Conservation (phyloP, 1,140 invertebrate species). For the Maniola jurtina region DNA sequence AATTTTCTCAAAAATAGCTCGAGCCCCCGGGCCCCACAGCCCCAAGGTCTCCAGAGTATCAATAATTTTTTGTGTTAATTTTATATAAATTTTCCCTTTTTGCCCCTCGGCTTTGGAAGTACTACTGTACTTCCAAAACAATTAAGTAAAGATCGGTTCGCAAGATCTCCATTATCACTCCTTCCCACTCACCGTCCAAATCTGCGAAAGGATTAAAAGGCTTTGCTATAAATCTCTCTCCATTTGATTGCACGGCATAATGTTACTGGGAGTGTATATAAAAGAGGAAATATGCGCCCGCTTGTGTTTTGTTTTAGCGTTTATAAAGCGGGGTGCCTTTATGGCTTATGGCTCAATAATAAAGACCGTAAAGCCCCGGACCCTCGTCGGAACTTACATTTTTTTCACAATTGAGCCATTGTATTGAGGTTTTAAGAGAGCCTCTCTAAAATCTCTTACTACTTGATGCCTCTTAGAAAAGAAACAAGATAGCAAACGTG, state of each 20-base stretch:
- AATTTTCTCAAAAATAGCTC: too few species aligned
- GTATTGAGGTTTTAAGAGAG: constrained; percentile 20
- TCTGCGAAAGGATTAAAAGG: constrained; percentile 45
- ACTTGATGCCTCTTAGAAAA: not conserved
- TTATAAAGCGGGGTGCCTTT: constrained; percentile 60
- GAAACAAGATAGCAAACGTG: too few species aligned
- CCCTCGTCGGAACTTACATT: constrained; percentile 48
- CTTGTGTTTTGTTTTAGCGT: constrained; percentile 62
- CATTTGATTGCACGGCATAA: constrained; percentile 47
- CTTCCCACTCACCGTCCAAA: constrained; percentile 21
- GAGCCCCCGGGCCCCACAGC: too few species aligned
- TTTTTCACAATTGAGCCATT: constrained; percentile 56
- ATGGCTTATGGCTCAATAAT: constrained; percentile 71
- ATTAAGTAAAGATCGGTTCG: constrained; percentile 31
- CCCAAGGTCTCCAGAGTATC: too few species aligned
- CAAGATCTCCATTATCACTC: constrained; percentile 34
- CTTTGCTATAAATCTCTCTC: constrained; percentile 48
- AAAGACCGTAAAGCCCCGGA: constrained; percentile 57
- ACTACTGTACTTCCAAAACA: constrained; percentile 22
- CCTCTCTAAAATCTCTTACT: not conserved
- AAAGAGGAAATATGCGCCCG: constrained; percentile 63
- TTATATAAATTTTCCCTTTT: not conserved
- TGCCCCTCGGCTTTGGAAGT: not conserved
- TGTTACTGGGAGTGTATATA: constrained; percentile 44
- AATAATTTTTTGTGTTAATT: not conserved